Base-by-base conservation (phyloP, 2,888 invertebrate genomes). In the Panopea generosa region DNA sequence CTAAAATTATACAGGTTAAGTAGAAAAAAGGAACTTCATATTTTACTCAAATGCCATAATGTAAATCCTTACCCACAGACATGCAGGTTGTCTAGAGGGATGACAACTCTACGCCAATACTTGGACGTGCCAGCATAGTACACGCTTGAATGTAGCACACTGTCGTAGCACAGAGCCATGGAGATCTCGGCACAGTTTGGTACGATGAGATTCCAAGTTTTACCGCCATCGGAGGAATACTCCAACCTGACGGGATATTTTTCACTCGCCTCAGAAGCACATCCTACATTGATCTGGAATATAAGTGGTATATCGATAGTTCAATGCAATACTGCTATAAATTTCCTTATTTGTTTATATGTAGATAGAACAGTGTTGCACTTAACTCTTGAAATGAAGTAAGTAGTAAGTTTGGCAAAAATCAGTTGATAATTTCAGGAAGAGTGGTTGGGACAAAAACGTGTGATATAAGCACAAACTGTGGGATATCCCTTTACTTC, bases 51-150 rank as follows among this genome's bases (percentile, higher is more conserved):
- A n/a, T n/a, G n/a, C n/a, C n/a, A n/a, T n/a, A n/a, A n/a, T n/a
- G n/a, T n/a, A n/a, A n/a, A n/a, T n/a, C n/a, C 89, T 78, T 75
- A 93, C 93, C 93, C 93, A 88, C 92, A 93, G 52, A 92, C 86
- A 73, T 89, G 88, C 2, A 93, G 76, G 53, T 86, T 88, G 59
- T 87, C 87, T 14, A 93, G 84, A 2, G 93, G 92, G 1, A 93
- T 86, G 7, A 87, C 75, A 14, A 92, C 80, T 24, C 93, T 79
- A 26, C 87, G 84, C 93, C 93, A 93, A 76, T 88, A 87, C 14
- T 85, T 78, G 3, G 90, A 87, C 7, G 87, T 87, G 6, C 93
- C 93, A 18, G 90, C 88, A 78, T 93, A 93, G 77, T 89, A 93
- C 1, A 93, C 73, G 16, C 92, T 89, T 1, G 91, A 83, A 3